Conservation (phyloP, 1,140 invertebrate species). For the Acyrthosiphon pisum region DNA sequence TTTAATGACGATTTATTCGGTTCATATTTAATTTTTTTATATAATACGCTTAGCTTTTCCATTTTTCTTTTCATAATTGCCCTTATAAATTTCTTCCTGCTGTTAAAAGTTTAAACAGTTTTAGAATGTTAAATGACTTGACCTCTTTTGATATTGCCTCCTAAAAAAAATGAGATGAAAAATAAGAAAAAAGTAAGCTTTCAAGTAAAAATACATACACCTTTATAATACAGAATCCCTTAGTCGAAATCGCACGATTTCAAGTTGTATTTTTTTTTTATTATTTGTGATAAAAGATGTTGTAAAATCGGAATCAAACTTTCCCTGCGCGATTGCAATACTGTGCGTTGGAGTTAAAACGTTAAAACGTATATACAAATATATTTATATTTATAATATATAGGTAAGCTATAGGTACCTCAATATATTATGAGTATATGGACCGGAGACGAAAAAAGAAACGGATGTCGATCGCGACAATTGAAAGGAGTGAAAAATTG, state of each 20-base stretch:
- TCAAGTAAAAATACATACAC: not conserved
- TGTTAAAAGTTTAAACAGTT: conserved; percentile 42
- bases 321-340: not conserved
- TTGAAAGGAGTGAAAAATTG: not conserved
- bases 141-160: conserved; percentile 22
- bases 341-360: not conserved
- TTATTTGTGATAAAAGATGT: not conserved
- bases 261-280: not conserved
- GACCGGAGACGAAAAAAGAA: not conserved
- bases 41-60: conserved; percentile 10
- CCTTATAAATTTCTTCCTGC: conserved; percentile 23
- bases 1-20: conserved; percentile 43
- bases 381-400: not conserved
- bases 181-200: not conserved
- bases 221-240: not conserved
- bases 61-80: conserved; percentile 26
- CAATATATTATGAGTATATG: not conserved
- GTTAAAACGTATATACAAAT: not conserved
- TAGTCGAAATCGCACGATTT: not conserved
- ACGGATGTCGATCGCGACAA: not conserved
- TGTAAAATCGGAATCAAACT: not conserved
- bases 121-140: conserved; percentile 34
- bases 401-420: not conserved
- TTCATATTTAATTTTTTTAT: not conserved
- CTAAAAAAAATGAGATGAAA: not conserved